Evolutionary conservation across 2,888 invertebrate species (phyloP), one percentile per base, ranked within the genome.

Genomic region (Desoria tigrina): DNA sequence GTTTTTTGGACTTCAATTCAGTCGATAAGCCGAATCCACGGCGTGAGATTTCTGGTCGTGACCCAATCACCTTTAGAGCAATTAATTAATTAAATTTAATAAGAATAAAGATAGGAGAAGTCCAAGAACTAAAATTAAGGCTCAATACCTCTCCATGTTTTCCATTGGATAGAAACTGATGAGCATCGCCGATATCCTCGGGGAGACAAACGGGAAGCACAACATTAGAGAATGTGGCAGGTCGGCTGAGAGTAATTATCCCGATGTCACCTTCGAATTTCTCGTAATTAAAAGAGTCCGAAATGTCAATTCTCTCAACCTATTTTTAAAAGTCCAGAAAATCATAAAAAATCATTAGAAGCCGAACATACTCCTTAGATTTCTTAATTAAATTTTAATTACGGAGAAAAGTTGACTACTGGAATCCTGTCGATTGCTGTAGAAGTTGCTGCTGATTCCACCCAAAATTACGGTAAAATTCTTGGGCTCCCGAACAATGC

Each of bases 401-500:
- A 68, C 68, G 21, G 64, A 59, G 32, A 68, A 50, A 42, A 65
- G 61, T 64, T 68, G 68, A 42, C 58, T 58, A 57, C 39, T 57
- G 42, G 61, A 45, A 16, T 68, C 68, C 1, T 64, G 58, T 21
- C 61, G 23, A 11, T 68, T 64, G 1, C 39, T 57, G 50, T 53
- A 58, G 53, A 64, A 68, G 18, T 42, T 61, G 24, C 64, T 68
- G 18, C 64, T 64, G 11, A 42, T 65, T 21, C 64, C 68, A 16
- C 68, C 68, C 26, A 68, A 24, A 26, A 68, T 54, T n/a, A 68
- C 64, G 42, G 64, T 68, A 54, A 68, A 68, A 0, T 68, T 64
- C 28, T 64, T 61, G 9, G 61, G 21, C 1, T 64, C 39, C 39
- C 63, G 42, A n/a, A 24, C 16, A 4, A 27, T 2, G 3, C 68